phyloP scores from a whole-genome alignment of 92 coral and sea anemone species.

The Phenganax subtilis region DNA sequence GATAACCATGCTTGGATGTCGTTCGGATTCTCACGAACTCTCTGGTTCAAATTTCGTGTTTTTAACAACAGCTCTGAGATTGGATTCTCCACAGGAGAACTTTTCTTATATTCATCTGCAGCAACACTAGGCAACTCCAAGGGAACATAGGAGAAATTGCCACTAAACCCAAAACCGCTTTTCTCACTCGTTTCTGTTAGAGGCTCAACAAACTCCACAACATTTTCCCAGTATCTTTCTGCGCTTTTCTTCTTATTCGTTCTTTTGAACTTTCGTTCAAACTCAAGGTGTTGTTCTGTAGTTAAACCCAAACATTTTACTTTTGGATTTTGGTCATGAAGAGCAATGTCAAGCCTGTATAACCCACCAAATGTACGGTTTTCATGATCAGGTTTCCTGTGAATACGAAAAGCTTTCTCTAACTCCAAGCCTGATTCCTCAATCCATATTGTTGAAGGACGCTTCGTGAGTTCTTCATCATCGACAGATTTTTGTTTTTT shows the following conservation, averaged over 20 bases:
- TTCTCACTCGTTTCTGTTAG: slow-evolving; percentile 2
- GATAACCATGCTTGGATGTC: slow-evolving; percentile 70
- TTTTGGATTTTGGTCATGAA: slow-evolving; percentile 60
- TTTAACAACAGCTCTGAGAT: slow-evolving; percentile 30
- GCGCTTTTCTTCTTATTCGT: slow-evolving; percentile 38
- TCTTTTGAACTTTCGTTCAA: slow-evolving; percentile 53
- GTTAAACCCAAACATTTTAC: slow-evolving; percentile 66
- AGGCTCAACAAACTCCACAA: slow-evolving; percentile 22
- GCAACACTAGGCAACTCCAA: slow-evolving; percentile 51
- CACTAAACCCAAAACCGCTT: slow-evolving; percentile 33
- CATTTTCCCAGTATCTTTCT: slow-evolving; percentile 53
- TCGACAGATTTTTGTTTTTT: slow-evolving; percentile 20
- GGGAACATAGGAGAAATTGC: slow-evolving; percentile 66
- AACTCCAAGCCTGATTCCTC: slow-evolving; percentile 69
- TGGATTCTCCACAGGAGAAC: background rate
- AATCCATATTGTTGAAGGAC: slow-evolving; percentile 83
- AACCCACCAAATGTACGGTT: slow-evolving; percentile 71
- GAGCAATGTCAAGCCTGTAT: slow-evolving; percentile 81
- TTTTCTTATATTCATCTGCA: slow-evolving; percentile 15
- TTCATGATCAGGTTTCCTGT: slow-evolving; percentile 71
- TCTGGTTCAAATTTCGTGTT: slow-evolving; percentile 66
- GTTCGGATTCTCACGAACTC: slow-evolving; percentile 68
- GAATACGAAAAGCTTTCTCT: slow-evolving; percentile 76
- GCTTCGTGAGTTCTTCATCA: slow-evolving; percentile 47
- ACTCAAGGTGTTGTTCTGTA: slow-evolving; percentile 51